Percentiles rank a stretch among this genome's conserved stretches.
Evolutionary conservation across 2,888 invertebrate genomes (phyloP).

Genomic region (Sicus ferrugineus): DNA sequence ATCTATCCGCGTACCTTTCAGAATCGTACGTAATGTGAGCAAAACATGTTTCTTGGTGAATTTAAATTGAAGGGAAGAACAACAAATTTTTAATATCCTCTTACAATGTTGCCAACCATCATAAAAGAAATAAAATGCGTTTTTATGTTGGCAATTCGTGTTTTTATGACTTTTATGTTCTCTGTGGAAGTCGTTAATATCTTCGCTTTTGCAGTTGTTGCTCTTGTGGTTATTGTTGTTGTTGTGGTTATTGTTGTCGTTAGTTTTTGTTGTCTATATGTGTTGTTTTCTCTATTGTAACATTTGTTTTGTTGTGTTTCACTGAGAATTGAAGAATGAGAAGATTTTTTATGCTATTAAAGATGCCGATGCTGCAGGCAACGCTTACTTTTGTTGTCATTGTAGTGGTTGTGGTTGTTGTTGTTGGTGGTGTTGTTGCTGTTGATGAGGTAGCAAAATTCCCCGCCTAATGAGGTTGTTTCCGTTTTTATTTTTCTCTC

Average conservation of each 20-base stretch:
- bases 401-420: neutral
- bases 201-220: neutral
- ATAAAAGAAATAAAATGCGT: constrained; percentile 11
- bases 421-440: too few relatives aligned
- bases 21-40: neutral
- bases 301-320: too few relatives aligned
- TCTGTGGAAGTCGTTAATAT: neutral
- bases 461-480: neutral
- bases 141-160: constrained; percentile 19
- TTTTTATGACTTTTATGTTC: constrained; percentile 8
- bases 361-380: neutral
- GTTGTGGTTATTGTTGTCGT: too few relatives aligned
- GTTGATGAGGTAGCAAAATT: neutral
- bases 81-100: constrained; percentile 4
- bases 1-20: neutral
- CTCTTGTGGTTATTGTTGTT: neutral
- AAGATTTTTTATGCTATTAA: too few relatives aligned
- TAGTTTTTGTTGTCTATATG: neutral
- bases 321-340: neutral
- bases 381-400: neutral
- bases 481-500: neutral
- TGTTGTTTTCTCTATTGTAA: too few relatives aligned
- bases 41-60: neutral
- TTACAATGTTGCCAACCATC: constrained; percentile 11
- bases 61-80: neutral